Conservation (phyloP, 2,797 vertebrate species). For the Microchirus variegatus region DNA sequence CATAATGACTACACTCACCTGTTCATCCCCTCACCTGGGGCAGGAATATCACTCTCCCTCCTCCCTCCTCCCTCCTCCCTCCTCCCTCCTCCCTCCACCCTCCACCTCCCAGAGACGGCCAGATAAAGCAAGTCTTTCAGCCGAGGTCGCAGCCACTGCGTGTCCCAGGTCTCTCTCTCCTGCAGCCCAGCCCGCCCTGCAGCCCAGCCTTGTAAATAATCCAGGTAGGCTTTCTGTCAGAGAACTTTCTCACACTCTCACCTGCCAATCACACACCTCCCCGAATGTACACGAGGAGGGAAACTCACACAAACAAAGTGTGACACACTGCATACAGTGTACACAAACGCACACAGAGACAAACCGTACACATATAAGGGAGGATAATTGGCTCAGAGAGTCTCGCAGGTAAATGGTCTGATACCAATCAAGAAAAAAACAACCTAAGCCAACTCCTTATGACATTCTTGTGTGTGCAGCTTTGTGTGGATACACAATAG, state of each 20-base stretch:
- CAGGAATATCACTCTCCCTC: constrained; percentile 68
- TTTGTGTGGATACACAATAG: neutral
- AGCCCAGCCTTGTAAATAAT: constrained; percentile 80
- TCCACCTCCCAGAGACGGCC: constrained; percentile 62
- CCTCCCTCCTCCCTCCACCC: constrained; percentile 11
- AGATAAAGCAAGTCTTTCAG: constrained; percentile 80
- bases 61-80: constrained; percentile 5
- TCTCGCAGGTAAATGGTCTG: constrained; percentile 67
- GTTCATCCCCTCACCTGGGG: constrained; percentile 82
- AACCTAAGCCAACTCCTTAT: constrained; percentile 41
- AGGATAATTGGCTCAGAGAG: constrained; percentile 64
- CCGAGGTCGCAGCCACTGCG: constrained; percentile 48
- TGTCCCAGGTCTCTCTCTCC: constrained; percentile 40
- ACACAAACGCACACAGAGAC: constrained; percentile 25
- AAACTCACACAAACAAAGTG: constrained; percentile 20
- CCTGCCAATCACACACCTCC: constrained; percentile 65
- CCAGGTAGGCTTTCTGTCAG: constrained; percentile 70
- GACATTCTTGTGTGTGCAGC: constrained; percentile 25
- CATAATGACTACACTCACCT: constrained; percentile 81
- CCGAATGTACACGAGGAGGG: neutral
- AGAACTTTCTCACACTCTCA: constrained; percentile 81
- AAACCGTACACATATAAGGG: constrained; percentile 57
- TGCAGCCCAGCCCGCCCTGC: constrained; percentile 42
- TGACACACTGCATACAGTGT: constrained; percentile 22
- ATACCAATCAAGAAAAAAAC: constrained; percentile 60